Evolutionary conservation across 2,888 invertebrate genomes (phyloP), one percentile per base, ranked within the genome.

Genomic region (Tiphia femorata): DNA sequence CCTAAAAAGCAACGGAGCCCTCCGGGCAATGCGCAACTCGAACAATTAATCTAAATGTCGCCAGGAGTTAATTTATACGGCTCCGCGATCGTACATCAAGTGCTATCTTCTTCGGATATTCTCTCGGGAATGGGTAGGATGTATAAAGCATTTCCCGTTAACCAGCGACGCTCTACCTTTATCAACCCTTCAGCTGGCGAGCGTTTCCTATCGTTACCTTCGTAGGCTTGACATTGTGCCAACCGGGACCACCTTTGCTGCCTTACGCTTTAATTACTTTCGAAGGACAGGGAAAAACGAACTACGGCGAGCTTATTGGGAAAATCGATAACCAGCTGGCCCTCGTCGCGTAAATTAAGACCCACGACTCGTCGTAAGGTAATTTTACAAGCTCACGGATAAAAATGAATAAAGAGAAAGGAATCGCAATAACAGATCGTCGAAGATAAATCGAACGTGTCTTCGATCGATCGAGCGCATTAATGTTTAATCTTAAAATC

Each of bases 1-100:
- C n/a, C 58, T 46, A 62, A 59, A 67, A 62, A 67, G 30, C 50
- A 41, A n/a, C n/a, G n/a, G n/a, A n/a, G 50, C 49, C 54, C 60
- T 48, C 27, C 49, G 49, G 58, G 56, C 46, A 52, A 40, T 49
- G 33, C 50, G 35, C 53, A 48, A 55, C 62, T 69, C 71, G 73
- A 73, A 75, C 80, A 79, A 80, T 80, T 80, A 80, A 80, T 80
- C 80, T 80, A 75, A 75, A 73, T 73, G 80, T 80, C 80, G 77
- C 69, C 77, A 74, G 59, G 70, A 77, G 77, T 80, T 79, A 80
- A 80, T 80, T 80, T 80, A 80, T 80, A 77, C 78, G 69, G 67
- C 71, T 70, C 70, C 56, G 62, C 64, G 72, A 75, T 71, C 78
- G 76, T 79, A 79, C 76, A 79, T 80, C 80, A 79, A 78, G 49